phyloP scores from a whole-genome alignment of 64 coral and sea anemone species.

The Platygyra sinensis region DNA sequence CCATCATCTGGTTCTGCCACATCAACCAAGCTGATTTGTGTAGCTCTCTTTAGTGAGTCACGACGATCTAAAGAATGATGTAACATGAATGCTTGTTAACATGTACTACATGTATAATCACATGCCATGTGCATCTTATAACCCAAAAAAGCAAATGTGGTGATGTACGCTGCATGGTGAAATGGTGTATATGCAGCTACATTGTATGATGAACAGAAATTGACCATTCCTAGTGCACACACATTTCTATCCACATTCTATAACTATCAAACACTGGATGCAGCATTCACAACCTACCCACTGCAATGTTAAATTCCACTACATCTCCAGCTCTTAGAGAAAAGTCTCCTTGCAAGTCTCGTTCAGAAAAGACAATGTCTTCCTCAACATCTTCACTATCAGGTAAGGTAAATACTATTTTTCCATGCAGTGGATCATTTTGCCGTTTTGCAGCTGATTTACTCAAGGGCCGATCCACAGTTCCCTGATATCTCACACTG shows the following conservation, averaged over 20 bases:
- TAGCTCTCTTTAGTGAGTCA: constrained; percentile 86
- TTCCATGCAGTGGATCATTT: constrained; percentile 91
- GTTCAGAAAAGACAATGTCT: constrained; percentile 92
- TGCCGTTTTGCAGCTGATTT: constrained; percentile 85
- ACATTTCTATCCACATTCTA: too few relatives aligned
- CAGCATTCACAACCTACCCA: constrained; percentile 45
- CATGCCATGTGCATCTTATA: too few relatives aligned
- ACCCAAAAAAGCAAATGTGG: too few relatives aligned
- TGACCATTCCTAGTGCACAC: too few relatives aligned
- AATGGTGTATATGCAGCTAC: background rate
- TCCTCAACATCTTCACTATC: constrained; percentile 50
- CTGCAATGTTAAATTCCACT: constrained; percentile 96
- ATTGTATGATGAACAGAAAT: too few relatives aligned
- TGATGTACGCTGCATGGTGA: background rate
- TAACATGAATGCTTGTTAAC: too few relatives aligned
- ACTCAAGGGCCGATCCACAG: constrained; percentile 80
- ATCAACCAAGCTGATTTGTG: constrained; percentile 75
- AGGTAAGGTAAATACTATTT: constrained; percentile 47
- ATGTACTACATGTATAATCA: too few relatives aligned
- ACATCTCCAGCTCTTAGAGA: constrained; percentile 81
- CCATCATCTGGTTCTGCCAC: constrained; percentile 81
- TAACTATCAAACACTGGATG: too few relatives aligned
- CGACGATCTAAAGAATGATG: constrained; percentile 67
- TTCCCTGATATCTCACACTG: constrained; percentile 71
- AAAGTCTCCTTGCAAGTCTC: constrained; percentile 88